Percentiles rank a stretch among this genome's conserved stretches.
Conservation (phyloP, 1,140 invertebrate species). For the Anthonomus grandis region DNA sequence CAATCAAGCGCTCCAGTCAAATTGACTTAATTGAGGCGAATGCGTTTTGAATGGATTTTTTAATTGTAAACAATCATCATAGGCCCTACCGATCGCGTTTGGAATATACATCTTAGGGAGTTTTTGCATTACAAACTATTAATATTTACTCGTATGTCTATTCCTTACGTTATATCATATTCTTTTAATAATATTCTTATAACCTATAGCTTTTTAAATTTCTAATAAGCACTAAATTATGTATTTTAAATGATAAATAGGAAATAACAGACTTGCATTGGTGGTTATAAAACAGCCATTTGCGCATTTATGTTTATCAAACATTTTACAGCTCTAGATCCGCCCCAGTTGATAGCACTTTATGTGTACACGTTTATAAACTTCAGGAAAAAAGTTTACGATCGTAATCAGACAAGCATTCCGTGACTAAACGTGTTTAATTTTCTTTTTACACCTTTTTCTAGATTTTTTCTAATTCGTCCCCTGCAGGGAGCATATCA, state of each 20-base stretch:
- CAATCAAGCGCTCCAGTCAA: slow-evolving; percentile 20
- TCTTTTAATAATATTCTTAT: too few relatives aligned
- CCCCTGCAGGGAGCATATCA: slow-evolving; percentile 17
- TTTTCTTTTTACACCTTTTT: slow-evolving; percentile 21
- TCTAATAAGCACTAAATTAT: too few relatives aligned
- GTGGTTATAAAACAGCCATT: too few relatives aligned
- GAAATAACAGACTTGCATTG: too few relatives aligned
- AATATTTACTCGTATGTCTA: too few relatives aligned
- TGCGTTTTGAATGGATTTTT: slow-evolving; percentile 28
- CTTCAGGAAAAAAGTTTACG: neutral
- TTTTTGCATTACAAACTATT: too few relatives aligned
- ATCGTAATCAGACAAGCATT: slow-evolving; percentile 2
- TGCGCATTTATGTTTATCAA: too few relatives aligned
- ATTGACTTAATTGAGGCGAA: slow-evolving; percentile 23
- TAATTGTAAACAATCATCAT: slow-evolving; percentile 15
- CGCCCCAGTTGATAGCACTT: neutral
- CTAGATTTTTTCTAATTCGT: slow-evolving; percentile 20
- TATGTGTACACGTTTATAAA: slow-evolving; percentile 2
- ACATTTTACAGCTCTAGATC: too few relatives aligned
- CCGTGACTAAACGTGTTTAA: slow-evolving; percentile 11
- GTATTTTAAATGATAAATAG: too few relatives aligned
- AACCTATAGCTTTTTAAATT: too few relatives aligned
- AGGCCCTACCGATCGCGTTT: neutral
- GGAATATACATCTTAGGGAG: too few relatives aligned
- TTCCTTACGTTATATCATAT: too few relatives aligned